Conservation (phyloP, 1,140 invertebrate genomes). For the Harpegnathos saltator region DNA sequence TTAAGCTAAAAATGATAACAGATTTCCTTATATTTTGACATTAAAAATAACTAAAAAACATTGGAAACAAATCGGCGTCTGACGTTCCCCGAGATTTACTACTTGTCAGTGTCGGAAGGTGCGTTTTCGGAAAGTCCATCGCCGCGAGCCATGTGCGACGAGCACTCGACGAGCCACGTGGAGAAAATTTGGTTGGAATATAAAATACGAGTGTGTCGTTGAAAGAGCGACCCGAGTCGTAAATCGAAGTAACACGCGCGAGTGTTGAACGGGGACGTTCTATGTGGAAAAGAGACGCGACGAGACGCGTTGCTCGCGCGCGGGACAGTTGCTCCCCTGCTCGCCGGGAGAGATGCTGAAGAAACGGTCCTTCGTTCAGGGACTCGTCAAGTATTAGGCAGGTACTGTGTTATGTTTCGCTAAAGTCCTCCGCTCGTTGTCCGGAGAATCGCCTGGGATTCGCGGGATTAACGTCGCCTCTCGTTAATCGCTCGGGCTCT, state of each 20-base stretch:
- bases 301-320: conserved; percentile 24
- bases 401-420: conserved; percentile 75
- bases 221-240: neutral
- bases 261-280: neutral
- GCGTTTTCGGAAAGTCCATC: neutral
- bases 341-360: conserved; percentile 59
- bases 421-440: conserved; percentile 30
- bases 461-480: conserved; percentile 26
- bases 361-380: conserved; percentile 58
- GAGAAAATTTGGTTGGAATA: too few species aligned
- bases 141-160: neutral
- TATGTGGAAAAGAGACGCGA: conserved; percentile 34
- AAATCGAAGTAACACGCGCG: neutral
- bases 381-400: conserved; percentile 68
- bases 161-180: too few species aligned
- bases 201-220: neutral
- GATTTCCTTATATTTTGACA: too few species aligned
- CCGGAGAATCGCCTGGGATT: neutral
- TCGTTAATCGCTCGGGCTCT: conserved; percentile 50
- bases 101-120: neutral
- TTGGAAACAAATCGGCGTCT: too few species aligned
- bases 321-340: conserved; percentile 22
- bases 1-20: too few species aligned
- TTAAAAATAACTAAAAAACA: too few species aligned
- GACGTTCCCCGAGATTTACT: too few species aligned